Evolutionary conservation across 2,888 invertebrate genomes (phyloP), one percentile per base, ranked within the genome.

Genomic region (Enchytraeus crypticus): DNA sequence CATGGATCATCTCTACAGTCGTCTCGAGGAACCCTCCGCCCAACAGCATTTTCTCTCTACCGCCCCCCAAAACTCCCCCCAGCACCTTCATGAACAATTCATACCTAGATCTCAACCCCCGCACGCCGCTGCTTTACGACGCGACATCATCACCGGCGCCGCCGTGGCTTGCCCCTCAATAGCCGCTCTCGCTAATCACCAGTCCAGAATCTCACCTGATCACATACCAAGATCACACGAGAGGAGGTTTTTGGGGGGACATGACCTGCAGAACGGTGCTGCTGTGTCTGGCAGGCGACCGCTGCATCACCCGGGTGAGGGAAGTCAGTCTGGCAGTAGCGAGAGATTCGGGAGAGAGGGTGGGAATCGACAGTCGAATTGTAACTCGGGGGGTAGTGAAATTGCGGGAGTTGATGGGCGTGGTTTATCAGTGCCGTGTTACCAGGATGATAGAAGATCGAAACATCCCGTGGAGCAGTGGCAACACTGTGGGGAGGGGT

Each of bases 161-260:
- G n/a, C n/a, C n/a, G n/a, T n/a, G n/a, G n/a, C n/a, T n/a, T n/a
- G n/a, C n/a, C n/a, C n/a, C n/a, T n/a, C n/a, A n/a, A n/a, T 21
- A 54, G 43, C 55, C 23, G 38, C 54, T 11, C 32, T n/a, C 3
- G 5, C 38, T 5, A 3, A 14, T 8, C n/a, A 5, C 29, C 26
- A 27, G 26, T 38, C n/a, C 26, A 21, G 21, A 5, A n/a, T 38
- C n/a, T 33, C 55, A 23, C 55, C 55, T 21, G 55, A 54, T 38
- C 55, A 54, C 55, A 54, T 54, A 34, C 55, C 55, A 26, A 32
- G 55, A 23, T 54, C 38, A n/a, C 34, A 54, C 33, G 55, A 54
- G 18, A 32, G 34, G n/a, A 32, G n/a, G 49, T 21, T 11, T 38
- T 38, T 8, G 11, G n/a, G 49, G 21, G 26, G n/a, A n/a, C n/a